Evolutionary conservation across 2,113 vertebrate genomes (phyloP).

Genomic region (Danio rerio): GRCz12tu NC_133178.1:54325001-54325500

Average conservation of each 20-base stretch:
- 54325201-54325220: constrained; percentile 90
- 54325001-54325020: constrained; percentile 35
- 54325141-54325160: constrained; percentile 36
- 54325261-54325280: constrained; percentile 96
- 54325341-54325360: neutral
- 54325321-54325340: neutral
- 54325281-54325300: neutral
- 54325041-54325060: constrained; percentile 64
- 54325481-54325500: neutral
- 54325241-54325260: constrained; percentile 98
- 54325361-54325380: neutral
- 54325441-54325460: no score
- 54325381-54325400: neutral
- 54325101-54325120: constrained; percentile 17
- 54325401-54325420: no score
- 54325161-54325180: constrained; percentile 39
- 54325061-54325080: constrained; percentile 31
- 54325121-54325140: neutral
- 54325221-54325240: constrained; percentile 99
- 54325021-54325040: constrained; percentile 70
- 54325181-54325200: constrained; percentile 48
- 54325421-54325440: no score
- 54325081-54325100: neutral
- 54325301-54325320: neutral
- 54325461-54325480: no score